Evolutionary conservation across 2,797 vertebrate genomes (phyloP), one percentile per base, ranked within the genome.

Genomic region (Myoxocephalus aenaeus): DNA sequence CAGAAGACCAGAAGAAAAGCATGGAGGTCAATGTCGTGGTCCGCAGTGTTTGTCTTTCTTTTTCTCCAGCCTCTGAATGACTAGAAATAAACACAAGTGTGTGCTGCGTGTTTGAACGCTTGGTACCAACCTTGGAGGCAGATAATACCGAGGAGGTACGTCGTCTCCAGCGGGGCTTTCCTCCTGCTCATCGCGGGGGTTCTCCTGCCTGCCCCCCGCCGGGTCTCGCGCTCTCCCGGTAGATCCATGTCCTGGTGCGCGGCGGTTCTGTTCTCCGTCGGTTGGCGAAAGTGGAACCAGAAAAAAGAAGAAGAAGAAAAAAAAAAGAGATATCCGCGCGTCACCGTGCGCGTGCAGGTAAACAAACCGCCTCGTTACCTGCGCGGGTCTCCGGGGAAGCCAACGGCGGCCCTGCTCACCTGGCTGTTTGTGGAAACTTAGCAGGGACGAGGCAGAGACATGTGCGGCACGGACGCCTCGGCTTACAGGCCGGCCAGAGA

Each of bases 91-190:
- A 48, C 0, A 9, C 5, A 3, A 5, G 1, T 0, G 32, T 1
- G n/a, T 3, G 0, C 11, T 20, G n/a, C 9, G 27, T 17, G 50
- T 8, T 1, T 14, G 3, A 27, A 11, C 25, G 54, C 38, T 73
- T 12, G 50, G 18, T 62, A 82, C 94, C 75, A 38, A 96, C 95
- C 95, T 92, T 94, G 90, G 36, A 92, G 71, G 87, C 72, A 93
- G 80, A 95, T 17, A 5, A 95, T 11, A 77, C 71, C 85, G 56
- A 88, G 11, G 7, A 81, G 70, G 67, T 57, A 82, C 53, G 90
- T 42, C 46, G 64, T 32, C 11, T 78, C 76, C 79, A 70, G 36
- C 65, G 85, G 70, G 29, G 73, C 4, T 68, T 25, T 87, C 22
- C 83, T 86, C 79, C 78, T 57, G 62, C 7, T 54, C 2, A 4